Evolutionary conservation across 2,113 vertebrate genomes (phyloP), one percentile per base, ranked within the genome.

Genomic region (Scolopax mira): DNA sequence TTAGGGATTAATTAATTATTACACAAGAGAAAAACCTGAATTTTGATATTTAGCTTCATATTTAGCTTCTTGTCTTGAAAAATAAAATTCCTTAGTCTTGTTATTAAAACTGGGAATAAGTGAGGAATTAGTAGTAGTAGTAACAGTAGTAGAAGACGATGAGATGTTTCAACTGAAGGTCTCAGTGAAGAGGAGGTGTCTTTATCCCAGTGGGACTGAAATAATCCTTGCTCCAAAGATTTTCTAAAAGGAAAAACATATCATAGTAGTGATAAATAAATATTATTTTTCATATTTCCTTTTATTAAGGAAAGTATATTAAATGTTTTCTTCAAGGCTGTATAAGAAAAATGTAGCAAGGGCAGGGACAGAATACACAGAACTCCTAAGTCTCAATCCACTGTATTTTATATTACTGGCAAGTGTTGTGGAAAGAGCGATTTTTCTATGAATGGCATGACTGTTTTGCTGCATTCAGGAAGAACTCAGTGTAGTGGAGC

Each of bases 381-480:
- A 33, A 21, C 21, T 82, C 28, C 23, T 54, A 48, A 79, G 33
- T 83, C 41, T 28, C 37, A 87, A 6, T 60, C n/a, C 37, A 25
- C 46, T 9, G 24, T 41, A 65, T 72, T 89, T 92, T 73, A 94
- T 93, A 75, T 83, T 89, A 74, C 24, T 91, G 64, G 33, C 60
- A 89, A 96, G 18, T 19, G 13, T 28, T 81, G 33, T 91, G 70
- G 58, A 93, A 92, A 90, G 67, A 85, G 22, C 73, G 31, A 48
- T 90, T 94, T 94, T 86, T 57, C 66, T 73, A 41, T 85, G 85
- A 97, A 95, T 77, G 75, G 67, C 39, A 25, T 9, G 30, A 67
- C 39, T 95, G 74, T 95, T 89, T 74, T 70, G 18, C 55, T 86
- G 69, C 75, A 90, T 91, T 95, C 94, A 94, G 81, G 75, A 94